phyloP scores from a whole-genome alignment of 2,113 vertebrate genomes.

The Philantomba maxwellii region DNA sequence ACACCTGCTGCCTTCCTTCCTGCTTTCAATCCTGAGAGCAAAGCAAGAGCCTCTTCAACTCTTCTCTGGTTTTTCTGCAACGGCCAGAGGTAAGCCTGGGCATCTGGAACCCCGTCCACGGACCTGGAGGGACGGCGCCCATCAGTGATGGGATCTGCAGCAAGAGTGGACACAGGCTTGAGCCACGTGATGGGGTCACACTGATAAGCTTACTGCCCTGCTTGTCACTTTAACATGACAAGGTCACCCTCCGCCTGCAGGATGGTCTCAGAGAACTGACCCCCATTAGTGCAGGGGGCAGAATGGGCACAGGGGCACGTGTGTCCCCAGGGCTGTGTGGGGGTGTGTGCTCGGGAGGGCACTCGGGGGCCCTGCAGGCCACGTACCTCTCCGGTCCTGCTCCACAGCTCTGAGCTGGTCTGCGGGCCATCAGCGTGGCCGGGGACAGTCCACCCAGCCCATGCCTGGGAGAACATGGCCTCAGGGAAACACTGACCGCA shows the following conservation, averaged over 20 bases:
- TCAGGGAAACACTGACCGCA: rapidly evolving
- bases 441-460: rapidly evolving
- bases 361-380: rapidly evolving
- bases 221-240: slow-evolving; percentile 66
- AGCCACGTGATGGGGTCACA: slow-evolving; percentile 42
- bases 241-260: slow-evolving; percentile 46
- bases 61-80: not conserved
- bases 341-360: not conserved
- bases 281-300: slow-evolving; percentile 35
- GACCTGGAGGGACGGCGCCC: rapidly evolving
- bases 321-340: not conserved
- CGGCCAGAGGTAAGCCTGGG: not conserved
- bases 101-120: not conserved
- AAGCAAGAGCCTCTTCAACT: not conserved
- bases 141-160: rapidly evolving
- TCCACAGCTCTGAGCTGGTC: not conserved
- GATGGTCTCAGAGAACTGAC: slow-evolving; percentile 67
- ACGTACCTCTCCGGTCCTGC: rapidly evolving
- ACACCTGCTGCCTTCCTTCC: not conserved
- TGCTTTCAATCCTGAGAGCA: not conserved
- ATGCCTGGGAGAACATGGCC: rapidly evolving
- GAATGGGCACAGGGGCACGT: not conserved
- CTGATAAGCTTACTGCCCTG: slow-evolving; percentile 2
- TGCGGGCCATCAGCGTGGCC: rapidly evolving
- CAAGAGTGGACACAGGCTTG: not conserved